Conservation (phyloP, 2,888 invertebrate species). For the Drosophila rellima region DNA sequence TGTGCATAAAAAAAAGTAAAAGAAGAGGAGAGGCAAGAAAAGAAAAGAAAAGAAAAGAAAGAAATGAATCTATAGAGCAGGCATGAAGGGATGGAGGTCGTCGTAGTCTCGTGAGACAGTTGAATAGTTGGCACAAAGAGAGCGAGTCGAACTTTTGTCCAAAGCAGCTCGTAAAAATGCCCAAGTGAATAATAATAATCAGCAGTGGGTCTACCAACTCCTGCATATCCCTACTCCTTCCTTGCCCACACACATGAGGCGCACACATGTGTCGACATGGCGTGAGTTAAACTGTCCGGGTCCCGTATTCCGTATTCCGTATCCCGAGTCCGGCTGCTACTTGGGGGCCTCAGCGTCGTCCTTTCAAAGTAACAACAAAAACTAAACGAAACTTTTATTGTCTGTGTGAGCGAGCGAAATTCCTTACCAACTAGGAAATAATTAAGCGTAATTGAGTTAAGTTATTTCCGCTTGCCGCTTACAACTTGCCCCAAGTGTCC, state of each 20-base stretch:
- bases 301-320: not conserved
- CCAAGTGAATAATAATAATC: constrained; percentile 84
- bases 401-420: constrained; percentile 68
- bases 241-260: constrained; percentile 31
- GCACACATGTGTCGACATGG: constrained; percentile 26
- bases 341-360: constrained; percentile 15
- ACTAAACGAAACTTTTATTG: constrained; percentile 79
- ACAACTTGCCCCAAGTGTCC: constrained; percentile 15
- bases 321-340: constrained; percentile 10
- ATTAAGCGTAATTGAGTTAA: constrained; percentile 83
- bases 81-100: constrained; percentile 5
- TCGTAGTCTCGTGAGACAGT: constrained; percentile 55
- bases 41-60: not conserved
- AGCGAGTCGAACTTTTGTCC: constrained; percentile 71
- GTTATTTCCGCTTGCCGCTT: constrained; percentile 69
- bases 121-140: constrained; percentile 61
- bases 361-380: constrained; percentile 55
- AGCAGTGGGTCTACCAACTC: constrained; percentile 57
- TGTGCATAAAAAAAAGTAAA: constrained; percentile 39
- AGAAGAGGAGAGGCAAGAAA: not conserved
- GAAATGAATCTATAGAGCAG: constrained; percentile 17
- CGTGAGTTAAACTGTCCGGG: constrained; percentile 11
- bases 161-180: constrained; percentile 82
- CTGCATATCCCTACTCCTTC: constrained; percentile 1
- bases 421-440: constrained; percentile 80